Percentiles rank a stretch among this genome's conserved stretches.
Evolutionary conservation across 1,140 invertebrate species (phyloP).

Genomic region (Neodiprion fabricii): DNA sequence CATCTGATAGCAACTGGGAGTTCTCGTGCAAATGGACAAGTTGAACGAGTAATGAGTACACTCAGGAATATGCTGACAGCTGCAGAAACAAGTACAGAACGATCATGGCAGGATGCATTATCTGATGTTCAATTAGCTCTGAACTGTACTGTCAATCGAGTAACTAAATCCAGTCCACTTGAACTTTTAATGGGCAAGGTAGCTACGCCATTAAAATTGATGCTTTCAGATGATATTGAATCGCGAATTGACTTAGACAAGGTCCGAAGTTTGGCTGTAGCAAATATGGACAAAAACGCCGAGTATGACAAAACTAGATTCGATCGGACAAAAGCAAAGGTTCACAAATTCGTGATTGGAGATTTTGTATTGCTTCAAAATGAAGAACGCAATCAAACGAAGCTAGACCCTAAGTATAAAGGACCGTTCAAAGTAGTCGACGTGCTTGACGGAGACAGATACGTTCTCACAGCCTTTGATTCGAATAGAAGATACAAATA

Average conservation of each 20-base stretch:
- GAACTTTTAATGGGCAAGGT: conserved; percentile 45
- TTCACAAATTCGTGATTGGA: conserved; percentile 16
- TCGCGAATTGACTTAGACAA: not conserved
- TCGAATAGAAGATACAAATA: conserved; percentile 32
- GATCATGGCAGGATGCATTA: conserved; percentile 45
- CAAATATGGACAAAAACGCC: conserved; percentile 20
- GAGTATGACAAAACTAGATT: conserved; percentile 22
- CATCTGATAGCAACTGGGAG: conserved; percentile 25
- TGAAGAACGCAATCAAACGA: conserved; percentile 30
- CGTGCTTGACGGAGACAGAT: conserved; percentile 19
- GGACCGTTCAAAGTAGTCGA: conserved; percentile 23
- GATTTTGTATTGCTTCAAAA: conserved; percentile 31
- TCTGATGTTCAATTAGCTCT: conserved; percentile 44
- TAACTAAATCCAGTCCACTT: conserved; percentile 38
- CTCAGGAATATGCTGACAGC: conserved; percentile 41
- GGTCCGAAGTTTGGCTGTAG: not conserved
- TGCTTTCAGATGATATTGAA: conserved; percentile 25
- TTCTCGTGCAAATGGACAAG: conserved; percentile 32
- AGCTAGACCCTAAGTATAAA: conserved; percentile 25
- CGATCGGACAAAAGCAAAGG: conserved; percentile 23
- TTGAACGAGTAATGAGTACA: conserved; percentile 42
- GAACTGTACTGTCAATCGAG: conserved; percentile 40
- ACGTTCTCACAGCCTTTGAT: conserved; percentile 19
- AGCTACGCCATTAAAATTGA: conserved; percentile 37
- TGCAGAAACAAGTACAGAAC: conserved; percentile 30